Conservation (phyloP, 2,888 invertebrate species). For the Sarcophaga subvicina region DNA sequence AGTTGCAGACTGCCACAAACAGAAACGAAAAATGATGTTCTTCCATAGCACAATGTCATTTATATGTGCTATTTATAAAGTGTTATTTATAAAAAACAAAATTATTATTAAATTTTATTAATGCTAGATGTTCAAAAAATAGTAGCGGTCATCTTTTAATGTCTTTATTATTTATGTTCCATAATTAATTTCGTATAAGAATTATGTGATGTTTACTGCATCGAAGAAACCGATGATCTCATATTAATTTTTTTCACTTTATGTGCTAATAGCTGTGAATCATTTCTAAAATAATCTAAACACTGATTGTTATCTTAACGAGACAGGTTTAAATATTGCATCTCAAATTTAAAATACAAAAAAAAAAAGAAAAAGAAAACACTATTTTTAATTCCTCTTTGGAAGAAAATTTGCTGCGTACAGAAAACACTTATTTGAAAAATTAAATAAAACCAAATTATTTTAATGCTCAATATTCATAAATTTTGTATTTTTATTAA, state of each 20-base stretch:
- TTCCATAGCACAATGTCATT: too few species aligned
- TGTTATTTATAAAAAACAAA: too few species aligned
- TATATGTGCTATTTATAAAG: too few species aligned
- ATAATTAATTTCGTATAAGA: not conserved
- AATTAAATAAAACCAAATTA: not conserved
- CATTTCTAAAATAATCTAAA: not conserved
- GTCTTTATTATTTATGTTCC: not conserved
- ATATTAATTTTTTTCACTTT: not conserved
- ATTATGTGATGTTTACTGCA: not conserved
- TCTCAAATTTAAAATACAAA: too few species aligned
- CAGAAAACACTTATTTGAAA: not conserved
- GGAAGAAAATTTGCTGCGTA: not conserved
- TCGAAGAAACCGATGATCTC: not conserved
- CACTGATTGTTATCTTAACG: not conserved
- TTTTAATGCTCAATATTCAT: not conserved
- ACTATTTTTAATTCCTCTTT: not conserved
- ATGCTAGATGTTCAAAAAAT: too few species aligned
- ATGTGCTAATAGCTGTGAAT: not conserved
- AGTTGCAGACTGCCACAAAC: too few species aligned
- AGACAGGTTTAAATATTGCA: not conserved
- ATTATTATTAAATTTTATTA: too few species aligned
- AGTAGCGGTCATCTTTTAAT: not conserved
- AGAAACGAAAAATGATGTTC: too few species aligned
- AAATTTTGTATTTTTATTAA: not conserved
- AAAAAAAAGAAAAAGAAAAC: too few species aligned